These are phyloP conservation scores for Radopholus similis DNA, from an alignment of 1,140 invertebrate species.

Conservation along the genomic window DNA sequence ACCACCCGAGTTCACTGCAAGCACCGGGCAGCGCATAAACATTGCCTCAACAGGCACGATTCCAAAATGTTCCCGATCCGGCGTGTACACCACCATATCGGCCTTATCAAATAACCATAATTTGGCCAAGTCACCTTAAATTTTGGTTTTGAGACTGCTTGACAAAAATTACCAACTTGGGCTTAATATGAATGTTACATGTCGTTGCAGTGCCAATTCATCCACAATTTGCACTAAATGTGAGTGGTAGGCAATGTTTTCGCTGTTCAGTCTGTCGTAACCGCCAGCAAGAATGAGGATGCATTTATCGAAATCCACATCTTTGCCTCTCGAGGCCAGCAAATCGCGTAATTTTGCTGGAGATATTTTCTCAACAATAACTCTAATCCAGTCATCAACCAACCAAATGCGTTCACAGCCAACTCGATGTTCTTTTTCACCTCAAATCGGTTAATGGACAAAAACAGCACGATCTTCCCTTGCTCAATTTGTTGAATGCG, in stretches of 20 bases:
- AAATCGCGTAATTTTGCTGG: neutral
- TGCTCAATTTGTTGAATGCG: neutral
- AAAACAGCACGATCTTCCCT: constrained; percentile 65
- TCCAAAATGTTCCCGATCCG: constrained; percentile 94
- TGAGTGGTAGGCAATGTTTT: constrained; percentile 82
- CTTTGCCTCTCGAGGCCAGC: constrained; percentile 63
- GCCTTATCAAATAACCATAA: constrained; percentile 69
- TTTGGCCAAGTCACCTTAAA: constrained; percentile 78
- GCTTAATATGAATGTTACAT: constrained; percentile 43
- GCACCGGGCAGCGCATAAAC: constrained; percentile 84
- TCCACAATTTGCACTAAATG: constrained; percentile 72
- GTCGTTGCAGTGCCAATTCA: constrained; percentile 25
- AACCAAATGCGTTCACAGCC: constrained; percentile 75
- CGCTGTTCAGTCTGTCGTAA: constrained; percentile 80
- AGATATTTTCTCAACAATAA: neutral
- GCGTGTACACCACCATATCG: constrained; percentile 84
- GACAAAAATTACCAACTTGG: constrained; percentile 24
- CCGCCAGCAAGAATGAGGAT: constrained; percentile 92
- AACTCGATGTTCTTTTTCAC: constrained; percentile 87
- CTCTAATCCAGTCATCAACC: constrained; percentile 50
- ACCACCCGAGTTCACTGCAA: constrained; percentile 87
- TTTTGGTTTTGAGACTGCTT: constrained; percentile 65
- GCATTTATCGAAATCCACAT: constrained; percentile 62
- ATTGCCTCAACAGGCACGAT: constrained; percentile 99
- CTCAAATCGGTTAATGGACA: constrained; percentile 96